Conservation (phyloP, 2,888 invertebrate species). For the Epistrophe eligans region DNA sequence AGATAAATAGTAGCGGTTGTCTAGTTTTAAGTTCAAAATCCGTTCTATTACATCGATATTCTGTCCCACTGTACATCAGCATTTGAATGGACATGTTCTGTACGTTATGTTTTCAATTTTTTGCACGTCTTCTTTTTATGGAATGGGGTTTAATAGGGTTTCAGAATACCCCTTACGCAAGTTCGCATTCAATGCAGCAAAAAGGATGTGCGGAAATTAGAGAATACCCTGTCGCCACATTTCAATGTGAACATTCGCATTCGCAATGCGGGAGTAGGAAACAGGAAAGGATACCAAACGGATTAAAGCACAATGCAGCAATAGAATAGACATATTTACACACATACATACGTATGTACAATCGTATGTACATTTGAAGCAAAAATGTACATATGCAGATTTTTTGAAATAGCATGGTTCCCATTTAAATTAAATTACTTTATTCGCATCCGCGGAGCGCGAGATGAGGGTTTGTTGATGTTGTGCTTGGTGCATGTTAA, state of each 20-base stretch:
- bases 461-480: conserved; percentile 50
- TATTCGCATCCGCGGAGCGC: conserved; percentile 55
- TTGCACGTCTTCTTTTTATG: conserved; percentile 32
- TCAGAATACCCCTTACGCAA: conserved; percentile 41
- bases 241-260: conserved; percentile 48
- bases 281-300: conserved; percentile 15
- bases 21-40: too few relatives aligned
- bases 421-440: conserved; percentile 69
- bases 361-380: background rate
- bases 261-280: background rate
- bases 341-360: background rate
- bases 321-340: background rate
- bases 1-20: too few relatives aligned
- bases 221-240: conserved; percentile 71
- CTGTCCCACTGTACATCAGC: conserved; percentile 5
- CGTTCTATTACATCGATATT: too few relatives aligned
- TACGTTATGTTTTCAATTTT: conserved; percentile 38
- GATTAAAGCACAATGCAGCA: conserved; percentile 56
- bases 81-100: conserved; percentile 57
- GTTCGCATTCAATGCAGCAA: background rate
- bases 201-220: conserved; percentile 64
- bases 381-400: background rate
- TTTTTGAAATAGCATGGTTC: conserved; percentile 18
- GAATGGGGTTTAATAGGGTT: conserved; percentile 4
- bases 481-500: conserved; percentile 57